These are phyloP conservation scores for Dicyrtomina minuta DNA, from an alignment of 2,888 invertebrate species.

Conservation along the genomic window DNA sequence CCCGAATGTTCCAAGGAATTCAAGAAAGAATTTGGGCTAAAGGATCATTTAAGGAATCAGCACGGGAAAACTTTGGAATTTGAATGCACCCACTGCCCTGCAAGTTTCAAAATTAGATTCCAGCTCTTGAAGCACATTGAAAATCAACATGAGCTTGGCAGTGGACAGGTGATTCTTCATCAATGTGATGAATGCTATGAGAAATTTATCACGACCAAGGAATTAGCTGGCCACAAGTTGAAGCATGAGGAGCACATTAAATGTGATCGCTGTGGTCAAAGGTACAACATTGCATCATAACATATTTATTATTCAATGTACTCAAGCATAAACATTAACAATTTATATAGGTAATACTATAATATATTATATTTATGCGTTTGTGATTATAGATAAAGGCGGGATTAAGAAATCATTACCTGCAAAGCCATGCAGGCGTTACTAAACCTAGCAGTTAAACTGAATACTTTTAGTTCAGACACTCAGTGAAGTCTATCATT, in stretches of 20 bases:
- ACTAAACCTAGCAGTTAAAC: too few relatives aligned
- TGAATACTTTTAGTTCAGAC: too few relatives aligned
- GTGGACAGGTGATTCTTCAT: not conserved
- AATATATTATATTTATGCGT: too few relatives aligned
- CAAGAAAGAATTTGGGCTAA: not conserved
- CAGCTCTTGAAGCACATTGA: not conserved
- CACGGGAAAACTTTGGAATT: not conserved
- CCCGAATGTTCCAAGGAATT: not conserved
- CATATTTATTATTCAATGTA: too few relatives aligned
- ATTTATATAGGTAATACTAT: too few relatives aligned
- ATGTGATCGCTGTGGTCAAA: constrained; percentile 4
- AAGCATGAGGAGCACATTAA: not conserved
- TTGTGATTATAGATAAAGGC: too few relatives aligned
- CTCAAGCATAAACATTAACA: too few relatives aligned
- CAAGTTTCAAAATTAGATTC: not conserved
- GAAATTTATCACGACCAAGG: not conserved
- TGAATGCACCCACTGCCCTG: not conserved
- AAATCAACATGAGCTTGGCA: not conserved
- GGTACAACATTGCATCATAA: too few relatives aligned
- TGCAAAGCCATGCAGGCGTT: too few relatives aligned
- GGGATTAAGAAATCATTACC: too few relatives aligned
- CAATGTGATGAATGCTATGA: not conserved
- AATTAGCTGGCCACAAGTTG: not conserved
- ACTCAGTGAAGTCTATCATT: too few relatives aligned
- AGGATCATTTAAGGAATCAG: not conserved